Conservation (phyloP, 2,113 vertebrate genomes). For the Fukomys damarensis region DNA sequence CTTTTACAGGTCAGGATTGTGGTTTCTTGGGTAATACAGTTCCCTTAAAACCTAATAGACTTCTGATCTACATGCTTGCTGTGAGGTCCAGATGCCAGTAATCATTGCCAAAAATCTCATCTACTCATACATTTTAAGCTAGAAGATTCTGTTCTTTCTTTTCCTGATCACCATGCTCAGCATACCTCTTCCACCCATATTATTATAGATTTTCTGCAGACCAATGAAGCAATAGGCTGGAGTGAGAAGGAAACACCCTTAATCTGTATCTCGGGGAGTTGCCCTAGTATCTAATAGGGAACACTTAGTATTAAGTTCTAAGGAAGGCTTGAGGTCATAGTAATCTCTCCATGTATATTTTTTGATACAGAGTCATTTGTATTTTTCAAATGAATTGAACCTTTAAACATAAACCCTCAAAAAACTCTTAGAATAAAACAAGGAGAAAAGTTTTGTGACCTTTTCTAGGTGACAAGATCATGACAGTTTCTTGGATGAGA, state of each 20-base stretch:
- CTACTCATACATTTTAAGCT: slow-evolving; percentile 7
- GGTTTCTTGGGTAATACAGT: slow-evolving; percentile 63
- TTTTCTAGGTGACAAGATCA: background rate
- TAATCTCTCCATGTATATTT: background rate
- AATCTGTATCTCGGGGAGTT: background rate
- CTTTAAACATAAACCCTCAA: background rate
- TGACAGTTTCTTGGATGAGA: background rate
- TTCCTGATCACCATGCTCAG: background rate
- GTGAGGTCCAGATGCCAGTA: slow-evolving; percentile 50
- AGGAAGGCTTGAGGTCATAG: background rate
- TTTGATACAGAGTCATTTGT: background rate
- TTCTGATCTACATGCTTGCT: slow-evolving; percentile 44
- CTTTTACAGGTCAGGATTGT: slow-evolving; percentile 4
- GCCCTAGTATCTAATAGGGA: background rate
- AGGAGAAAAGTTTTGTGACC: background rate
- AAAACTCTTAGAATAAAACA: background rate
- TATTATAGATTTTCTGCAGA: background rate
- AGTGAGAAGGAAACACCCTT: background rate
- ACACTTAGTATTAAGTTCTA: background rate
- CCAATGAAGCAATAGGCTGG: background rate
- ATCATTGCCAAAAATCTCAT: slow-evolving; percentile 33
- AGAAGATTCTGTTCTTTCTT: slow-evolving; percentile 51
- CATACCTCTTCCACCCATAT: background rate
- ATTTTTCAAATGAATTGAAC: background rate
- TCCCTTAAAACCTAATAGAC: slow-evolving; percentile 51